These are phyloP conservation scores for Uromys caudimaculatus DNA, from an alignment of 2,797 vertebrate genomes.

Conservation along the genomic window DNA sequence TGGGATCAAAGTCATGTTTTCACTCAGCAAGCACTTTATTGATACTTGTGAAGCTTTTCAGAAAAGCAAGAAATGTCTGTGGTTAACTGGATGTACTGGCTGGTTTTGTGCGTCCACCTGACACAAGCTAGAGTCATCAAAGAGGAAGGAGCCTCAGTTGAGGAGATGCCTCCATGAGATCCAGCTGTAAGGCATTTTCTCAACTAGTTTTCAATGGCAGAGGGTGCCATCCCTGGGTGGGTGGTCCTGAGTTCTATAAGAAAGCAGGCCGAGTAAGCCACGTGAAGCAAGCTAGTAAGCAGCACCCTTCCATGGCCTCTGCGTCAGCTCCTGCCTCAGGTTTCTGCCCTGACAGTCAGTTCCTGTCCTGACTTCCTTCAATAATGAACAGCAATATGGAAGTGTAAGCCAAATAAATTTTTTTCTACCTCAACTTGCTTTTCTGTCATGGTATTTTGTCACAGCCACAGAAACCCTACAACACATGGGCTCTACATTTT, in stretches of 20 bases:
- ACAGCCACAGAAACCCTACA: neutral
- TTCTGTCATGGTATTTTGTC: neutral
- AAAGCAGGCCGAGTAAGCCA: neutral
- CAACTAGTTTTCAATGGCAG: neutral
- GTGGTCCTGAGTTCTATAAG: neutral
- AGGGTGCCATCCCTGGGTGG: neutral
- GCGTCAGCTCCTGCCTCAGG: neutral
- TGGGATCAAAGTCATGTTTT: neutral
- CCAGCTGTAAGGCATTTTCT: neutral
- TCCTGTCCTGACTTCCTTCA: neutral
- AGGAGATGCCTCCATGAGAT: neutral
- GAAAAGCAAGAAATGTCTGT: constrained; percentile 26
- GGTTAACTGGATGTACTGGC: neutral
- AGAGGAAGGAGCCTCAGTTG: neutral
- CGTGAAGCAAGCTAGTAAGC: neutral
- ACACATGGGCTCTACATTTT: neutral
- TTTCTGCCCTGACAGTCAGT: neutral
- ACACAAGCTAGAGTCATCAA: neutral
- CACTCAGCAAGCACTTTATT: neutral
- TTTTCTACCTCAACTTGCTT: neutral
- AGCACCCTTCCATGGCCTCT: neutral
- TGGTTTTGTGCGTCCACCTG: neutral
- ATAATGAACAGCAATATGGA: neutral
- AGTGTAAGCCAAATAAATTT: neutral
- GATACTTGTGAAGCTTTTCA: constrained; percentile 26